phyloP scores from a whole-genome alignment of 2,113 vertebrate species.

The Lophotis ruficrista region DNA sequence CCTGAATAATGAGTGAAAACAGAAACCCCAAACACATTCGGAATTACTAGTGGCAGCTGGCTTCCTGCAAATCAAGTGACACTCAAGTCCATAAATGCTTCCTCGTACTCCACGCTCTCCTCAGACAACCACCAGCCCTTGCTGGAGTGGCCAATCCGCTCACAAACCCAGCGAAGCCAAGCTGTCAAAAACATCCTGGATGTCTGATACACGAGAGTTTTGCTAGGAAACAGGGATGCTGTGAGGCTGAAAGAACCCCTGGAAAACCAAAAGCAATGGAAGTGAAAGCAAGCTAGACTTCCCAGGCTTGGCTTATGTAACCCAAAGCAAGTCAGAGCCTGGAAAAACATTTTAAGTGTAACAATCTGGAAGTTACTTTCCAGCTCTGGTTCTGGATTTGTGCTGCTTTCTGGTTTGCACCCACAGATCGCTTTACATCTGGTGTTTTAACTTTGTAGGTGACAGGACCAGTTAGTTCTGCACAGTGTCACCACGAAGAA shows the following conservation, averaged over 20 bases:
- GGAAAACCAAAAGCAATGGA: background rate
- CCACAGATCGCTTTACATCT: background rate
- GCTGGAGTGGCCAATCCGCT: background rate
- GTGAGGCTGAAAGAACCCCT: background rate
- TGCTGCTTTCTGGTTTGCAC: background rate
- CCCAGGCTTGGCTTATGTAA: background rate
- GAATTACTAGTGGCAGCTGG: constrained; percentile 11
- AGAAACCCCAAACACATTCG: background rate
- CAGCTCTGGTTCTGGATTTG: background rate
- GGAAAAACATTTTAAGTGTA: background rate
- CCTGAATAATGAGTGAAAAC: background rate
- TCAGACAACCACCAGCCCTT: background rate
- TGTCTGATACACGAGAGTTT: background rate
- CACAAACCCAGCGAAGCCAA: background rate
- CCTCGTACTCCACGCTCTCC: background rate
- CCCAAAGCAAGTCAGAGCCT: background rate
- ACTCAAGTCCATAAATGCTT: background rate
- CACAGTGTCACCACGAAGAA: too few species aligned
- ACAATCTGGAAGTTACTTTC: background rate
- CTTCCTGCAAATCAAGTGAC: constrained; percentile 32
- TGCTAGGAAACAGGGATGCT: background rate
- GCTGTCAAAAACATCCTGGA: background rate
- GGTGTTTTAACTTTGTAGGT: background rate
- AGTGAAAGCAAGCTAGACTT: background rate
- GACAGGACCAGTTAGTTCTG: background rate